Percentiles rank a stretch among this genome's conserved stretches.
These are phyloP conservation scores for Pempheris klunzingeri DNA, from an alignment of 2,797 vertebrate species.

Conservation along the genomic window DNA sequence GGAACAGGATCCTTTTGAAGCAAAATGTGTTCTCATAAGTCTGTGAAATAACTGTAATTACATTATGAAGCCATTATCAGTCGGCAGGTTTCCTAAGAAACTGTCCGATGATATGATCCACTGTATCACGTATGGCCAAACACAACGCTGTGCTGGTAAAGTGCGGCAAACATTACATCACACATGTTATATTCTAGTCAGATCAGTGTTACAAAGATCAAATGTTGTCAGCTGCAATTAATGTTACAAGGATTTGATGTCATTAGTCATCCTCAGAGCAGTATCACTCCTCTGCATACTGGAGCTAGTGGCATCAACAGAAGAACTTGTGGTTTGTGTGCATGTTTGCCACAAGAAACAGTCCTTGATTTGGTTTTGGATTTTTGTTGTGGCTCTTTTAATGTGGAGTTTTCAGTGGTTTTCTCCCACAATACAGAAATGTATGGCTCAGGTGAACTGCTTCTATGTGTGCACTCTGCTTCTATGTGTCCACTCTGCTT, in stretches of 20 bases:
- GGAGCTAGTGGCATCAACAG: slow-evolving; percentile 27
- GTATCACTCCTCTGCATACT: slow-evolving; percentile 20
- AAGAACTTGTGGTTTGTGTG: background rate
- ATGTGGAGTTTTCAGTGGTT: slow-evolving; percentile 4
- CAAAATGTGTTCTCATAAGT: slow-evolving; percentile 56
- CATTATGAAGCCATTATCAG: slow-evolving; percentile 76
- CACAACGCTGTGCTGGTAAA: slow-evolving; percentile 15
- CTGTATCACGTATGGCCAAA: slow-evolving; percentile 22
- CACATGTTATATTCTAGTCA: slow-evolving; percentile 18
- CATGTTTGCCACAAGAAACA: background rate
- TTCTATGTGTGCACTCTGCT: too few relatives aligned
- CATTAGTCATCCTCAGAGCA: slow-evolving; percentile 26
- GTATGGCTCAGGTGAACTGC: slow-evolving; percentile 11
- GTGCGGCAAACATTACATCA: slow-evolving; percentile 47
- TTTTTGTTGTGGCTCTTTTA: background rate
- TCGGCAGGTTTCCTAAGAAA: slow-evolving; percentile 68
- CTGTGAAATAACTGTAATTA: slow-evolving; percentile 78
- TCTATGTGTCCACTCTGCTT: too few relatives aligned
- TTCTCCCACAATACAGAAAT: slow-evolving; percentile 3
- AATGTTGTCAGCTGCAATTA: slow-evolving; percentile 35
- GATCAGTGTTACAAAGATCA: slow-evolving; percentile 17
- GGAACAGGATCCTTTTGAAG: slow-evolving; percentile 67
- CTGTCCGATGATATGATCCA: slow-evolving; percentile 60
- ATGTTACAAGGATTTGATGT: slow-evolving; percentile 23
- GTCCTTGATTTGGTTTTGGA: slow-evolving; percentile 3